These are phyloP conservation scores for Mus caroli DNA, from an alignment of 2,797 vertebrate species.

Conservation along the genomic window DNA sequence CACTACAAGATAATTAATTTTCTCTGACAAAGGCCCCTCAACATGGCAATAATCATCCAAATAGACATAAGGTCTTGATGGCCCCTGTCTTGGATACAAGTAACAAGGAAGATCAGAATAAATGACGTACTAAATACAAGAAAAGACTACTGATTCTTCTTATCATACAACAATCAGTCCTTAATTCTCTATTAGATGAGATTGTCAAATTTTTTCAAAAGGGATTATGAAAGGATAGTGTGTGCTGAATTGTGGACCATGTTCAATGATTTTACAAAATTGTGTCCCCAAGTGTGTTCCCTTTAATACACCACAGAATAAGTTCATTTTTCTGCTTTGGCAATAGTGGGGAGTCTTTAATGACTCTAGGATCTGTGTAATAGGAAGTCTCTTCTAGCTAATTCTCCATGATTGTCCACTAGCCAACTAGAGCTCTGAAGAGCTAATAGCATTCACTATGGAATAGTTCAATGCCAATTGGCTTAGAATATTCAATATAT, in stretches of 20 bases:
- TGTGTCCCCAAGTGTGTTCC: slow-evolving; percentile 31
- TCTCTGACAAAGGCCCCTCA: background rate
- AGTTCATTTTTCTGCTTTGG: slow-evolving; percentile 36
- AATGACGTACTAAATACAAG: slow-evolving; percentile 31
- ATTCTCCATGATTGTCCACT: background rate
- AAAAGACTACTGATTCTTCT: slow-evolving; percentile 39
- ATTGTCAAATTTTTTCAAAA: slow-evolving; percentile 15
- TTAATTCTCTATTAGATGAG: slow-evolving; percentile 28
- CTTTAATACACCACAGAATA: slow-evolving; percentile 19
- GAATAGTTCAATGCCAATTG: slow-evolving; percentile 12
- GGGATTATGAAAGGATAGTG: slow-evolving; percentile 17
- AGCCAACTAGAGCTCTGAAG: background rate
- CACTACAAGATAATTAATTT: slow-evolving; percentile 5
- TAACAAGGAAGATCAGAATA: slow-evolving; percentile 49
- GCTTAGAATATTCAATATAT: slow-evolving; percentile 17
- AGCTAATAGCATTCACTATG: background rate
- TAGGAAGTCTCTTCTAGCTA: background rate
- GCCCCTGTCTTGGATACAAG: slow-evolving; percentile 24
- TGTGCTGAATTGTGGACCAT: background rate
- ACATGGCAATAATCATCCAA: slow-evolving; percentile 15
- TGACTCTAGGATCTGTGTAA: background rate
- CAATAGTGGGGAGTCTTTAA: background rate
- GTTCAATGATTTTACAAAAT: slow-evolving; percentile 45
- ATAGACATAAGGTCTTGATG: background rate
- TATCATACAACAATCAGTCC: background rate